These are phyloP conservation scores for Entomyzon cyanotis DNA, from an alignment of 2,113 vertebrate species.

Conservation along the genomic window DNA sequence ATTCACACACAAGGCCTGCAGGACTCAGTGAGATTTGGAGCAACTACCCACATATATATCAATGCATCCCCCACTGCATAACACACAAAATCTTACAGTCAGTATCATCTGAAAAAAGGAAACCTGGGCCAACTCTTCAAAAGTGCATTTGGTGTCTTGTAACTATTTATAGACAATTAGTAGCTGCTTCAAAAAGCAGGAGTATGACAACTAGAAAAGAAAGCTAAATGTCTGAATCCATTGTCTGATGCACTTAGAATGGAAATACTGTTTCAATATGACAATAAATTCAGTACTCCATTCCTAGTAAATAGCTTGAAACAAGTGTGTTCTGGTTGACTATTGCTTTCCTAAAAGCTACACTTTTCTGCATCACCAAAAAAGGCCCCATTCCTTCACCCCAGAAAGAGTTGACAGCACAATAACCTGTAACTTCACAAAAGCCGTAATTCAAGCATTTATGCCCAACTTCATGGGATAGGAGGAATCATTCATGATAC, in stretches of 20 bases:
- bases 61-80: neutral
- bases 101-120: neutral
- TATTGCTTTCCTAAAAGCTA: neutral
- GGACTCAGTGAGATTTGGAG: neutral
- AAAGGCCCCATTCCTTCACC: neutral
- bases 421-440: neutral
- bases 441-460: neutral
- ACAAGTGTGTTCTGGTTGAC: neutral
- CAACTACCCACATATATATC: fast-evolving
- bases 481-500: neutral
- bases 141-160: neutral
- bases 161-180: neutral
- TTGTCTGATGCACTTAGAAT: neutral
- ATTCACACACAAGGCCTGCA: neutral
- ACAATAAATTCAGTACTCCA: neutral
- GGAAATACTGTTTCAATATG: neutral
- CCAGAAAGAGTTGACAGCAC: neutral
- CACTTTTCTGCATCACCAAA: neutral
- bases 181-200: neutral
- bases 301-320: neutral
- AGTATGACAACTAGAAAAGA: neutral
- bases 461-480: neutral
- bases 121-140: neutral
- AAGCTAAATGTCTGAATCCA: neutral
- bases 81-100: neutral